Conservation (phyloP, 1,140 invertebrate genomes). For the Acyrthosiphon pisum region DNA sequence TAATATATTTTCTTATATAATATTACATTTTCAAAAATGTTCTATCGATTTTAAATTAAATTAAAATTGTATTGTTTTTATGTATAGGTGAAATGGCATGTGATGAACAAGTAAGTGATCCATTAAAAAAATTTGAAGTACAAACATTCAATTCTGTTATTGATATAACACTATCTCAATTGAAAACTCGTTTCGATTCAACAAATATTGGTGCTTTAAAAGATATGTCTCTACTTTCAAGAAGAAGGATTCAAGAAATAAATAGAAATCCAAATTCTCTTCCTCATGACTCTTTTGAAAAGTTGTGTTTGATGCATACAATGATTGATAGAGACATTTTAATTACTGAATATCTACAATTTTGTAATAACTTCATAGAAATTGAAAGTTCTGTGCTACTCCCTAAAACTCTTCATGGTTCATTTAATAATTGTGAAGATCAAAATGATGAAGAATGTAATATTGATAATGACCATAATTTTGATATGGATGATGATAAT, state of each 20-base stretch:
- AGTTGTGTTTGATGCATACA: background rate
- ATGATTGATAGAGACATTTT: background rate
- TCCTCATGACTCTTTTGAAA: background rate
- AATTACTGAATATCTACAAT: background rate
- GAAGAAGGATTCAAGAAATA: background rate
- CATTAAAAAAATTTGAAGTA: background rate
- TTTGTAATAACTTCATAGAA: background rate
- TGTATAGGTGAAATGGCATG: background rate
- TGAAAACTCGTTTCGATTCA: background rate
- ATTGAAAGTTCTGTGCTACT: background rate
- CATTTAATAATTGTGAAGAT: background rate
- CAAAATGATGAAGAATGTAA: background rate
- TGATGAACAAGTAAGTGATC: background rate
- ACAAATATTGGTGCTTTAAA: background rate
- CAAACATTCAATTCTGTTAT: background rate
- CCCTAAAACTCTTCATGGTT: background rate
- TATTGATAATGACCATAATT: background rate
- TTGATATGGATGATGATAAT: background rate
- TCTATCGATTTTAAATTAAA: background rate
- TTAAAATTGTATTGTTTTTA: background rate
- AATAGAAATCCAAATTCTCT: background rate
- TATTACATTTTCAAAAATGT: background rate
- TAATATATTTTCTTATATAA: background rate
- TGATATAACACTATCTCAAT: background rate
- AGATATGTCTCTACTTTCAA: background rate